Percentiles rank a stretch among this genome's conserved stretches.
These are phyloP conservation scores for Antheraea yamamai DNA, from an alignment of 2,888 invertebrate genomes.

Conservation along the genomic window DNA sequence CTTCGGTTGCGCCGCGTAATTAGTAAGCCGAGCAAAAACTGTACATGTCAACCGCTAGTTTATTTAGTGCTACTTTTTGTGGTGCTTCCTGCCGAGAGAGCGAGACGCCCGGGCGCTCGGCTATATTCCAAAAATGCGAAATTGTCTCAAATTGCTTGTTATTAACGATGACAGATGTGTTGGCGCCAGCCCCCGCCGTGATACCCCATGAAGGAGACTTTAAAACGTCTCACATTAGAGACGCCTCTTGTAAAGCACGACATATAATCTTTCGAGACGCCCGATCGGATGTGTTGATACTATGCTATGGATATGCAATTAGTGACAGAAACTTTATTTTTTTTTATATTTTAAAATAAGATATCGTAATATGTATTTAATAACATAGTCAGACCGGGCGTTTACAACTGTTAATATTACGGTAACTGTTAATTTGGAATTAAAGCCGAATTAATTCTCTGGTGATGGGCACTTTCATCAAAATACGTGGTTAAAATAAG, in stretches of 20 bases:
- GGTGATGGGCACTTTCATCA: conserved; percentile 29
- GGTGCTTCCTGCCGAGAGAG: conserved; percentile 72
- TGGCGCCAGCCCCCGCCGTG: conserved; percentile 64
- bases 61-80: conserved; percentile 77
- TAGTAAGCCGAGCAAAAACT: conserved; percentile 66
- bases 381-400: conserved; percentile 24
- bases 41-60: conserved; percentile 74
- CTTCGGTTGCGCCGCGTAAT: conserved; percentile 57
- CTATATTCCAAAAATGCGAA: conserved; percentile 78
- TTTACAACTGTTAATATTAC: conserved; percentile 28
- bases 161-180: conserved; percentile 81
- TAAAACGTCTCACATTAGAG: conserved; percentile 34
- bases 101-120: conserved; percentile 71
- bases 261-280: conserved; percentile 46
- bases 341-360: conserved; percentile 40
- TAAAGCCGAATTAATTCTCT: conserved; percentile 30
- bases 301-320: conserved; percentile 74
- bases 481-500: conserved; percentile 27
- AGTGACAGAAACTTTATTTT: conserved; percentile 61
- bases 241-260: conserved; percentile 31
- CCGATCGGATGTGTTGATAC: conserved; percentile 78
- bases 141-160: conserved; percentile 81
- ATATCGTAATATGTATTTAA: conserved; percentile 39
- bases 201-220: conserved; percentile 36
- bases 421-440: conserved; percentile 27